Percentiles rank a stretch among this genome's conserved stretches.
phyloP scores from a whole-genome alignment of 2,888 invertebrate species.

The Sepioteuthis lessoniana region DNA sequence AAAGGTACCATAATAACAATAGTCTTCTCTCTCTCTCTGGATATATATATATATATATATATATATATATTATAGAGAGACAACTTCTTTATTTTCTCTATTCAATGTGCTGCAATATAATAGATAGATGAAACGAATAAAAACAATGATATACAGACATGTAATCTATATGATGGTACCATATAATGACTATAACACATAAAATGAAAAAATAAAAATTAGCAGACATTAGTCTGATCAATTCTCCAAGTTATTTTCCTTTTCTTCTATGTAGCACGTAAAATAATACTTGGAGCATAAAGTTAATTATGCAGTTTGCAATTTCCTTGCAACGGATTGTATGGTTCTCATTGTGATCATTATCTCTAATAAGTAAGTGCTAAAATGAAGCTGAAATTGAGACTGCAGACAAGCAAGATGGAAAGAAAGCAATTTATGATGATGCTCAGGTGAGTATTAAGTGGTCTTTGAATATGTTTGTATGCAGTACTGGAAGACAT shows the following conservation, averaged over 20 bases:
- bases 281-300: constrained; percentile 16
- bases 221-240: neutral
- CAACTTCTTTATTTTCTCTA: neutral
- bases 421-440: constrained; percentile 14
- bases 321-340: neutral
- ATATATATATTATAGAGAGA: neutral
- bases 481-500: neutral
- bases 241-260: neutral
- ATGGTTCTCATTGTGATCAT: constrained; percentile 1
- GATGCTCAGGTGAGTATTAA: neutral
- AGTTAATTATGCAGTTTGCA: neutral
- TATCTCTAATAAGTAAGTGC: neutral
- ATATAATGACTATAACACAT: neutral
- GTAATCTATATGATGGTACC: neutral
- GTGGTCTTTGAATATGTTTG: neutral
- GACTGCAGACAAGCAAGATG: neutral
- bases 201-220: neutral
- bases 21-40: too few species aligned
- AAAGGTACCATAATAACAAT: too few species aligned
- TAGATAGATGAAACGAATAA: too few species aligned
- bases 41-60: too few species aligned
- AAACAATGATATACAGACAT: neutral
- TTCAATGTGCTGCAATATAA: neutral
- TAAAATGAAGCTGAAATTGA: neutral
- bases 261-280: neutral